A percentile compares a stretch with the other conserved stretches of the same genome.
Conservation (phyloP, 2,113 vertebrate species). For the Pyxicephalus adspersus region DNA sequence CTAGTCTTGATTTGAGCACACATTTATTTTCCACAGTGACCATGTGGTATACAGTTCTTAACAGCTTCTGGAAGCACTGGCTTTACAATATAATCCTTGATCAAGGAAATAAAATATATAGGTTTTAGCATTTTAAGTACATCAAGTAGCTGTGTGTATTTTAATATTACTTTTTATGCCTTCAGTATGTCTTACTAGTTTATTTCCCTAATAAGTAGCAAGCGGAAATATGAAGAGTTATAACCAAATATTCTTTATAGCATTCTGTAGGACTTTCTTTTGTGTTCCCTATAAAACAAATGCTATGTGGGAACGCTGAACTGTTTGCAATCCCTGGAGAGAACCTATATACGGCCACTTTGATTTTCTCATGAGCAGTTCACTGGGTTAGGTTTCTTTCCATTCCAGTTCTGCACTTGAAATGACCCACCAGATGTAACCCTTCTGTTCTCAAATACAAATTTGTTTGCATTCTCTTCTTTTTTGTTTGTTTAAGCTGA, state of each 20-base stretch:
- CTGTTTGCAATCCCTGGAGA: conserved; percentile 53
- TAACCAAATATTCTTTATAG: not conserved
- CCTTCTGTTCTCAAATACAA: conserved; percentile 51
- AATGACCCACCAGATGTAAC: not conserved
- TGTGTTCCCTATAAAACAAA: conserved; percentile 35
- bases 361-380: conserved; percentile 64
- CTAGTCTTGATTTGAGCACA: too few relatives aligned
- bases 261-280: not conserved
- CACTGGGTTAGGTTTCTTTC: conserved; percentile 56
- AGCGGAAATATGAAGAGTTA: not conserved
- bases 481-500: conserved; percentile 55
- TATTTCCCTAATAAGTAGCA: not conserved
- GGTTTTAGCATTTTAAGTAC: too few relatives aligned
- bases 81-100: too few relatives aligned
- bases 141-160: too few relatives aligned
- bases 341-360: conserved; percentile 46
- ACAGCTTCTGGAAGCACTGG: too few relatives aligned
- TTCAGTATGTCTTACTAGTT: too few relatives aligned
- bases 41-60: too few relatives aligned
- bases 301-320: conserved; percentile 54
- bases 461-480: conserved; percentile 60
- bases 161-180: too few relatives aligned
- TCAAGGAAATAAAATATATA: too few relatives aligned
- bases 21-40: too few relatives aligned
- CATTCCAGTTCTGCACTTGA: conserved; percentile 51